Base-by-base conservation (phyloP, 35 echinoderm and acorn worm genomes). In the Ophiothrix spiculata region DNA sequence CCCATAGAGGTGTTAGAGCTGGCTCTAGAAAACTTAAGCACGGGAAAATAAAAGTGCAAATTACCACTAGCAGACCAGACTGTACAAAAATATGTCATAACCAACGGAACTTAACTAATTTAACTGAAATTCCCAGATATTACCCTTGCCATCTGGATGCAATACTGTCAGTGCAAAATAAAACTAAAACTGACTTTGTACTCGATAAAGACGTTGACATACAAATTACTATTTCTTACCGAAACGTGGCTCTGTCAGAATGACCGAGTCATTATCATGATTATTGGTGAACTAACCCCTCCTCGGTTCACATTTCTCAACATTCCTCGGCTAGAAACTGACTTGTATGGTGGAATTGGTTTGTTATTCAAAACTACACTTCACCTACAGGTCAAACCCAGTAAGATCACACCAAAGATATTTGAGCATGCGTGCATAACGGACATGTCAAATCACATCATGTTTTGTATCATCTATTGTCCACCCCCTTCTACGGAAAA, bases 1-100 rank as follows among this genome's bases (percentile, higher is more conserved):
- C 60, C 60, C 60, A 69, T 69, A 15, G 60, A 25, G 60, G 60
- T 69, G 60, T 69, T 2, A 69, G 60, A n/a, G 60, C 60, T 69
- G 60, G 60, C 60, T 69, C 60, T 69, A 69, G 60, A 69, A 69
- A 69, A 69, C 60, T 69, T 15, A 69, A 69, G 60, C 23, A 69
- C 29, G 29, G 60, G 29, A 15, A 69, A 69, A 69, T 69, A 69
- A 15, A 15, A 12, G 60, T 69, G 60, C 60, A n/a, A 12, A 25
- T 69, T 2, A 69, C 60, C 23, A 25, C 6, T 69, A 69, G 60
- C 60, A 6, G 23, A 28, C 60, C 60, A 6, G n/a, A n/a, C n/a
- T n/a, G n/a, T n/a, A n/a, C n/a, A n/a, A n/a, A n/a, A n/a, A n/a
- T n/a, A n/a, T n/a, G n/a, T n/a, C n/a, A n/a, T n/a, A n/a, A n/a